These are phyloP conservation scores for Anhinga anhinga DNA, from an alignment of 2,113 vertebrate species.

Conservation along the genomic window DNA sequence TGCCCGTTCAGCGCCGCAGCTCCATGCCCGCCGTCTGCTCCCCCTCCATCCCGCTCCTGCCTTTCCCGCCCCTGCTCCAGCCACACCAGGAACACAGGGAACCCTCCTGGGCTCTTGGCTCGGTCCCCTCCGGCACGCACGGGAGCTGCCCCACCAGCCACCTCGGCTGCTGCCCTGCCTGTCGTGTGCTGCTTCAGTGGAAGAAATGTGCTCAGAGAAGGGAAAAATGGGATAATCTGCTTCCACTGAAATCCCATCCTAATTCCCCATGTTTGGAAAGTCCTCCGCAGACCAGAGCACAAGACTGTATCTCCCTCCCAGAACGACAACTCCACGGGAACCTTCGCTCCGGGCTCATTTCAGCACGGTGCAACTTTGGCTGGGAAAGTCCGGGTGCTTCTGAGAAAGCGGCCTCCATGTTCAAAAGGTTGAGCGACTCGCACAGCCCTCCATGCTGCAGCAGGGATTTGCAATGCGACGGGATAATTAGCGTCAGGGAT, in stretches of 20 bases:
- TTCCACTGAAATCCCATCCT: constrained; percentile 11
- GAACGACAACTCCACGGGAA: background rate
- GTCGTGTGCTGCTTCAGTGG: background rate
- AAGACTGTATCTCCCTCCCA: background rate
- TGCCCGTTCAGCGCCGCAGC: background rate
- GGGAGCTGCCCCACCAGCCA: background rate
- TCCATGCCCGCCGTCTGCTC: background rate
- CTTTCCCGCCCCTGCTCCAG: background rate
- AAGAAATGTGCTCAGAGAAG: background rate
- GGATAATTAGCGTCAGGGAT: background rate
- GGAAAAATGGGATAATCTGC: background rate
- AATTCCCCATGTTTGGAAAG: background rate
- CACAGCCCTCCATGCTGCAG: background rate
- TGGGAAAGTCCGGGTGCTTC: background rate
- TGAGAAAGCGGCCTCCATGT: background rate
- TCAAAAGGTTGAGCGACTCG: background rate
- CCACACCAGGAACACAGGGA: background rate
- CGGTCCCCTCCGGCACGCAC: background rate
- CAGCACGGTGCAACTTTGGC: background rate
- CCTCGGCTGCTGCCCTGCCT: background rate
- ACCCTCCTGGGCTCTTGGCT: background rate
- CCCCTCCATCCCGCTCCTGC: background rate
- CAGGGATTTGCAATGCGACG: background rate
- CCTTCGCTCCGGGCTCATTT: background rate
- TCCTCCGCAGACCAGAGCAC: background rate